Base-by-base conservation (phyloP, 37 sponge, comb jelly and placozoan species). In the Haliclona indistincta region DNA sequence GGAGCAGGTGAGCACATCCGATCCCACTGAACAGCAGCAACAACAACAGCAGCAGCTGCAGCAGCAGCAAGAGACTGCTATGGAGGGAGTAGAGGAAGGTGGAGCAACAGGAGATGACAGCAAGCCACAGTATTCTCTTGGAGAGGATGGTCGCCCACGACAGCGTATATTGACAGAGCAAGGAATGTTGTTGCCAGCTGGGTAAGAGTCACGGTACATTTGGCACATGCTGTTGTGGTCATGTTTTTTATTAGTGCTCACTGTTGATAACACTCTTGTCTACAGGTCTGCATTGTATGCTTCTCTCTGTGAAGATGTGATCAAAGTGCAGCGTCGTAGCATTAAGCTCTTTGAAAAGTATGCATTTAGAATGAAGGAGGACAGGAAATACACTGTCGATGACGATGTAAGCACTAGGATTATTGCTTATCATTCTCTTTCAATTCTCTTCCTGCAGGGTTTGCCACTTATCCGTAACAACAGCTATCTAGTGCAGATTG, bases 1-100 rank as follows among this genome's bases (percentile, higher is more conserved):
- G 56, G 26, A 5, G 26, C 23, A 23, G 26, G 23, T 23, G 56
- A 28, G 6, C 23, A 55, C 56, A 55, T 55, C 56, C 23, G 56
- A 5, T 23, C 23, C 56, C 3, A 5, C 6, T 4, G 20, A 63
- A 63, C 36, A 26, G 64, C 20, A 63, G 20, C 64, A 20, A 63
- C 35, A 11, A 34, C 32, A 11, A 63, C 64, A 34, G 58, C 39
- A 72, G 38, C 56, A 3, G 40, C 32, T 72, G 37, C 51, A 58
- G 41, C 40, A 34, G 54, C 2, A 8, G 6, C 52, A 41, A 15
- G 54, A 51, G 38, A 19, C 56, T 43, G 34, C 28, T 15, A 40
- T 41, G 60, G 56, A 56, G 62, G 63, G 43, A 38, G 54, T 4
- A 58, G 43, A 54, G 30, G 76, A 76, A 63, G 76, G 43, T 36